These are phyloP conservation scores for Pseudococcus longispinus DNA, from an alignment of 2,888 invertebrate genomes.

Conservation along the genomic window DNA sequence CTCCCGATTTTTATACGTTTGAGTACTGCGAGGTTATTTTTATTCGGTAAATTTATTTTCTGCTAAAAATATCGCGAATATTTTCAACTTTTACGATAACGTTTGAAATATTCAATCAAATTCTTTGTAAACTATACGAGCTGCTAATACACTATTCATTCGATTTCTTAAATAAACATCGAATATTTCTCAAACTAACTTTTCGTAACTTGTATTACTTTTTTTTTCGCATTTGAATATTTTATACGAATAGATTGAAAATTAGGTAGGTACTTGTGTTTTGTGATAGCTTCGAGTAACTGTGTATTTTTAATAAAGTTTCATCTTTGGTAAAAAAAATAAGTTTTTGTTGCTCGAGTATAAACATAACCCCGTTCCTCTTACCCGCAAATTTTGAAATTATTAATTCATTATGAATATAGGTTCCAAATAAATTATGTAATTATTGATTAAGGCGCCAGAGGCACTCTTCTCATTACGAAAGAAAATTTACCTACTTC, in stretches of 20 bases:
- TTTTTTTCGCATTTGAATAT: not conserved
- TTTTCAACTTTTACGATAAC: not conserved
- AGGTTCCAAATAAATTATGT: too few relatives aligned
- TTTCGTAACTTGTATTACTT: not conserved
- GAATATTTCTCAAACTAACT: not conserved
- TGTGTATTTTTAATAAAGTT: not conserved
- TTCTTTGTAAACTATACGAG: slow-evolving; percentile 7
- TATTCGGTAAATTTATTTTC: not conserved
- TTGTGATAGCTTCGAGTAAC: not conserved
- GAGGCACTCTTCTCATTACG: too few relatives aligned
- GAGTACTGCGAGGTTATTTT: not conserved
- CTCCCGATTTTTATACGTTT: not conserved
- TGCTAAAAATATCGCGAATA: not conserved
- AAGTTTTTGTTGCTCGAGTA: not conserved
- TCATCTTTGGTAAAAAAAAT: not conserved
- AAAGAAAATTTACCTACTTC: too few relatives aligned
- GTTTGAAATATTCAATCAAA: slow-evolving; percentile 9
- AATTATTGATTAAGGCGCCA: too few relatives aligned
- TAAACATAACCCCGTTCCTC: not conserved
- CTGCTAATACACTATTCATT: slow-evolving; percentile 1
- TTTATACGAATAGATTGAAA: not conserved
- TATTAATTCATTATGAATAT: too few relatives aligned
- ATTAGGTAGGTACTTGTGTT: not conserved
- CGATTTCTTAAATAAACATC: slow-evolving; percentile 5
- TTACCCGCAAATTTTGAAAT: too few relatives aligned